Percentiles rank a stretch among this genome's conserved stretches.
Conservation (phyloP, 2,888 invertebrate species). For the Elysia crispata region DNA sequence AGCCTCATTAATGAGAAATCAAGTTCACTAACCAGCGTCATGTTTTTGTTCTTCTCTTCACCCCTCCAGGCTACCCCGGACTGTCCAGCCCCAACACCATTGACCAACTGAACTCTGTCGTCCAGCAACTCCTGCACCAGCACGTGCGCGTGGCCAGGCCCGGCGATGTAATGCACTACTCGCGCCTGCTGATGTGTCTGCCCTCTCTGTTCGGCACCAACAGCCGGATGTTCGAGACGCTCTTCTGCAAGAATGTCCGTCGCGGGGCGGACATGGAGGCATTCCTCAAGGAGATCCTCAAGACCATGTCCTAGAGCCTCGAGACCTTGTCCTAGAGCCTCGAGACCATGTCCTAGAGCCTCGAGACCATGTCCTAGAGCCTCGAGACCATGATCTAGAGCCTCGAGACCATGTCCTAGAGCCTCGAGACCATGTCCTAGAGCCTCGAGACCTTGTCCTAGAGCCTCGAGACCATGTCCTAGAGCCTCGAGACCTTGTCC, state of each 20-base stretch:
- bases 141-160: constrained; percentile 67
- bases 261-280: constrained; percentile 70
- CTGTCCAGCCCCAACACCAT: constrained; percentile 64
- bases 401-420: too few relatives aligned
- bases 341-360: neutral
- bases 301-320: constrained; percentile 55
- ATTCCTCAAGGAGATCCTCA: constrained; percentile 71
- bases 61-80: constrained; percentile 65
- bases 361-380: too few relatives aligned
- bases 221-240: constrained; percentile 71
- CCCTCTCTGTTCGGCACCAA: constrained; percentile 74
- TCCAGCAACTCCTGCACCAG: constrained; percentile 72
- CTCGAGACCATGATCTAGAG: too few relatives aligned
- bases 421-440: too few relatives aligned
- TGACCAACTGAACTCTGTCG: constrained; percentile 69
- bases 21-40: neutral
- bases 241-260: constrained; percentile 73
- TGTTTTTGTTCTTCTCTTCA: neutral
- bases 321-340: neutral
- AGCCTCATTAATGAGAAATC: too few relatives aligned
- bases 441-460: too few relatives aligned
- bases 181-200: constrained; percentile 71
- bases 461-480: too few relatives aligned
- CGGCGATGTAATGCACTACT: constrained; percentile 73
- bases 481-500: too few relatives aligned